A percentile compares a stretch with the other conserved stretches of the same genome.
These are phyloP conservation scores for Caloenas nicobarica DNA, from an alignment of 2,113 vertebrate genomes.

Conservation along the genomic window DNA sequence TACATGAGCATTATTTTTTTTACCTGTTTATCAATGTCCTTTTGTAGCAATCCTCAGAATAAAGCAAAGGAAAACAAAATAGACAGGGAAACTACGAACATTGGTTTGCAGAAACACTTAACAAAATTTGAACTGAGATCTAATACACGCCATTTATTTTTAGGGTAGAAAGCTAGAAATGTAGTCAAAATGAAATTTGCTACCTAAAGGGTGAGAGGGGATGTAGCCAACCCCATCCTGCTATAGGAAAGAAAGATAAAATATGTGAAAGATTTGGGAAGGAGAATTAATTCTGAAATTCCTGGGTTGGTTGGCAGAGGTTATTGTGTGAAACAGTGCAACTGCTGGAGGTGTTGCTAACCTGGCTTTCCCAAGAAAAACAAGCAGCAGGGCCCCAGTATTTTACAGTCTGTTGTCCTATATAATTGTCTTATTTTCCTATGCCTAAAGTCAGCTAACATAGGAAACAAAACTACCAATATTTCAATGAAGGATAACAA, in stretches of 20 bases:
- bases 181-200: neutral
- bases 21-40: neutral
- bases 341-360: neutral
- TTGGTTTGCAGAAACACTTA: neutral
- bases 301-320: neutral
- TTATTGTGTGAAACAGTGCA: neutral
- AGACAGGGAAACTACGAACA: neutral
- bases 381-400: neutral
- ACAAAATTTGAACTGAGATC: neutral
- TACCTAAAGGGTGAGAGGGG: neutral
- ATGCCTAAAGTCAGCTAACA: neutral
- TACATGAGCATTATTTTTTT: neutral
- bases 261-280: neutral
- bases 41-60: neutral
- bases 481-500: neutral
- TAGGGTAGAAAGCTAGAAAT: neutral
- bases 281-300: neutral
- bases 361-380: neutral
- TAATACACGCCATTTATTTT: neutral
- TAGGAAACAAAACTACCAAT: neutral
- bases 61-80: neutral
- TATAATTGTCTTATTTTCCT: neutral
- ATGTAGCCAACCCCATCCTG: neutral
- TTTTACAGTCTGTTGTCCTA: neutral
- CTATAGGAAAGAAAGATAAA: neutral